A percentile compares a stretch with the other conserved stretches of the same genome.
phyloP scores from a whole-genome alignment of 2,888 invertebrate genomes.

The Elmis aenea region DNA sequence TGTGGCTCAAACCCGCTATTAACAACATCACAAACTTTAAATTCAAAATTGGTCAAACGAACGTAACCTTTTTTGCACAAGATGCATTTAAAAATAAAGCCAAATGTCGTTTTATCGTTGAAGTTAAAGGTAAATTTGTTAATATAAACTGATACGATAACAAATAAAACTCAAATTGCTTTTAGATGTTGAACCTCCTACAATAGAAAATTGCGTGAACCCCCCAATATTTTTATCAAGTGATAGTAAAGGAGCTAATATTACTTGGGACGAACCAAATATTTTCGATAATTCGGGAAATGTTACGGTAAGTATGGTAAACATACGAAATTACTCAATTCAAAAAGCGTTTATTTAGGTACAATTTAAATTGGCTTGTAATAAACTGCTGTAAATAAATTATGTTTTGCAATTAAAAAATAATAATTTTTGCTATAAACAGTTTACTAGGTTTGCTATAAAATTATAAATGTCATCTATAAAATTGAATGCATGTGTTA shows the following conservation, averaged over 20 bases:
- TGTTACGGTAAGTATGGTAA: slow-evolving; percentile 32
- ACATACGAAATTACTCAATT: no score
- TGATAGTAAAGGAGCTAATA: slow-evolving; percentile 41
- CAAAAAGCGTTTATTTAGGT: no score
- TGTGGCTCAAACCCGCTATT: slow-evolving; percentile 58
- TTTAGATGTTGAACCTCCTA: slow-evolving; percentile 54
- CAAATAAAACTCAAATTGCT: slow-evolving; percentile 1
- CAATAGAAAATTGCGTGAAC: slow-evolving; percentile 55
- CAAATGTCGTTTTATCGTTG: slow-evolving; percentile 56
- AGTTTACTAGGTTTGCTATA: no score
- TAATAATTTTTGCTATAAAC: no score
- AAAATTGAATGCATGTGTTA: no score
- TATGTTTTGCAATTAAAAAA: no score
- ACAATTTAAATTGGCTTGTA: no score
- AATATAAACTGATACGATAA: no score
- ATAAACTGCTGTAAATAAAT: no score
- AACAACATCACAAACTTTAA: slow-evolving; percentile 44
- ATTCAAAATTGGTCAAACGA: slow-evolving; percentile 55
- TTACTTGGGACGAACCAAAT: slow-evolving; percentile 57
- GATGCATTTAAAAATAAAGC: slow-evolving; percentile 58
- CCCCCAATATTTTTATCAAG: slow-evolving; percentile 50
- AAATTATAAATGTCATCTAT: no score
- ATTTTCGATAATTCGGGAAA: slow-evolving; percentile 55
- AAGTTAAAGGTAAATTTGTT: slow-evolving; percentile 54
- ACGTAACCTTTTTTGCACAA: slow-evolving; percentile 58